Base-by-base conservation (phyloP, 2,797 vertebrate species). In the Discoglossus pictus region DNA sequence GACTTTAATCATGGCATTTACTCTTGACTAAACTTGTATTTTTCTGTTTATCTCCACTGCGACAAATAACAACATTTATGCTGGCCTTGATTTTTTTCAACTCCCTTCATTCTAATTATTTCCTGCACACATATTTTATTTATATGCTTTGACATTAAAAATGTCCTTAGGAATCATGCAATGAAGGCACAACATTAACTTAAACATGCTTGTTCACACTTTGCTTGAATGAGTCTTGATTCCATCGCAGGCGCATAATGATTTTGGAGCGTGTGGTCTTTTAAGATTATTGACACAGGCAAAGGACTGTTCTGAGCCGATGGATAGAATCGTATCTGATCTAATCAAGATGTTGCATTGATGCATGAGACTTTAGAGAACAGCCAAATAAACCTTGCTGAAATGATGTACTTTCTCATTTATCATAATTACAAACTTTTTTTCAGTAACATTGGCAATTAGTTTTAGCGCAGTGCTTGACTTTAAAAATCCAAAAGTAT, bases 341-440 rank as follows among this genome's bases (percentile, higher is more conserved):
- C 44, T 71, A 71, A 71, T 71, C 60, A 71, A 71, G 68, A 43
- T 43, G 77, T 73, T 70, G 39, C 27, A 35, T 59, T 43, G 16
- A 1, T 39, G 6, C 46, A 53, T 64, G 20, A 75, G 74, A 59
- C 61, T 72, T 34, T 31, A 40, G 24, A 75, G 44, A 61, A 46
- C 53, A 68, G 64, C 38, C 66, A 65, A 52, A n/a, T 59, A 36
- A 39, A 67, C 39, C 76, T 74, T 67, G 69, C 16, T 74, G 79
- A 76, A 0, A 0, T 73, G 65, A 42, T 61, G 27, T 59, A 0
- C 61, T 7, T 78, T 74, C 61, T 80, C 65, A 80, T 81, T 80
- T 79, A 65, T 80, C 74, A 77, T 74, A 42, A 63, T 73, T 80
- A 73, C 34, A 76, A 75, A 73, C 40, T 10, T 4, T 65, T 79